A percentile compares a stretch with the other conserved stretches of the same genome.
Conservation (phyloP, 2,797 vertebrate species). For the Acanthurus lineatus region DNA sequence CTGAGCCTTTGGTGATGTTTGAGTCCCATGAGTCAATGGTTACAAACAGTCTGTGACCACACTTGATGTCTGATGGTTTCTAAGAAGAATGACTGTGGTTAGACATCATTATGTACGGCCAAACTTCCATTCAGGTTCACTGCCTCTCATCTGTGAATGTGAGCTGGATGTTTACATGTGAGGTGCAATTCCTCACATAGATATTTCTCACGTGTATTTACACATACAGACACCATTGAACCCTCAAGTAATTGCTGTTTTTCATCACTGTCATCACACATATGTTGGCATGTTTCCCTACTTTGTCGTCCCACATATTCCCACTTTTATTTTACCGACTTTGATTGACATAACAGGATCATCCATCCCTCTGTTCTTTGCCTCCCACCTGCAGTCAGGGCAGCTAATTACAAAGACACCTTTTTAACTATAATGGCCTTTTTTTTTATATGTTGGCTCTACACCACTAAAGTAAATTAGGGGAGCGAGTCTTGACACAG, state of each 20-base stretch:
- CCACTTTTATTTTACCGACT: slow-evolving; percentile 10
- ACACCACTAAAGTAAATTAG: slow-evolving; percentile 24
- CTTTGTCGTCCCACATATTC: slow-evolving; percentile 20
- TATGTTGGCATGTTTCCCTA: slow-evolving; percentile 25
- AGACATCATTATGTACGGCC: slow-evolving; percentile 44
- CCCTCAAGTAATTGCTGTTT: slow-evolving; percentile 46
- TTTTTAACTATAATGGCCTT: slow-evolving; percentile 41
- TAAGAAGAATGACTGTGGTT: slow-evolving; percentile 55
- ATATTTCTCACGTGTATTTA: slow-evolving; percentile 35
- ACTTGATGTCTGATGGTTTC: slow-evolving; percentile 51
- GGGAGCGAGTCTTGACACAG: slow-evolving; percentile 2
- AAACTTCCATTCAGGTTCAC: slow-evolving; percentile 64
- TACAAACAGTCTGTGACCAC: slow-evolving; percentile 43
- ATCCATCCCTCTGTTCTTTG: slow-evolving; percentile 53
- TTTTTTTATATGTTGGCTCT: slow-evolving; percentile 32
- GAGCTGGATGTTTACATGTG: slow-evolving; percentile 44
- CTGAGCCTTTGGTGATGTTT: slow-evolving; percentile 18
- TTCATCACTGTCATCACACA: slow-evolving; percentile 29
- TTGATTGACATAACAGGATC: slow-evolving; percentile 24
- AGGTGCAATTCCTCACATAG: slow-evolving; percentile 39
- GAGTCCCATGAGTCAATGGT: slow-evolving; percentile 46
- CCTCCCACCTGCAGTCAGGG: slow-evolving; percentile 13
- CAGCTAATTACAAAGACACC: slow-evolving; percentile 4
- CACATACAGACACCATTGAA: slow-evolving; percentile 21
- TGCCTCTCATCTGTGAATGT: slow-evolving; percentile 51